Percentiles rank a stretch among this genome's conserved stretches.
Conservation (phyloP, 1,140 invertebrate genomes). For the Zaprionus nigranus region DNA sequence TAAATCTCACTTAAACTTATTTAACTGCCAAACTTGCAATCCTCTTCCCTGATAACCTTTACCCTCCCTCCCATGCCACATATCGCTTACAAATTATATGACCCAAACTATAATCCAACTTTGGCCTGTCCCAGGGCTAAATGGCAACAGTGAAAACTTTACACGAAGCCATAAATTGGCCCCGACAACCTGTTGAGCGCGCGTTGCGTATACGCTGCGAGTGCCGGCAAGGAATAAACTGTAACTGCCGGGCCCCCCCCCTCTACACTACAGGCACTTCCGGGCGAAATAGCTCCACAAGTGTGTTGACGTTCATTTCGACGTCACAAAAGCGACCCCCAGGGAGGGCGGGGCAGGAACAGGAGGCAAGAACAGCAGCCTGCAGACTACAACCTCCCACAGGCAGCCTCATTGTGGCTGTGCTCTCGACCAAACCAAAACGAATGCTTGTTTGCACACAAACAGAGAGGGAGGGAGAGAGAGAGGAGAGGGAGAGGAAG, state of each 20-base stretch:
- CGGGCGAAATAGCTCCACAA: slow-evolving; percentile 60
- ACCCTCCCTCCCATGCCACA: background rate
- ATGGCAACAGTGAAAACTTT: background rate
- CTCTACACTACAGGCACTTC: background rate
- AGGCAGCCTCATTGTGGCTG: slow-evolving; percentile 5
- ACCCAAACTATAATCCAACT: background rate
- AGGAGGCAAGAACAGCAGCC: background rate
- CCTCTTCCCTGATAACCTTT: background rate
- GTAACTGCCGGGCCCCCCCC: slow-evolving; percentile 11
- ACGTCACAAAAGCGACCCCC: slow-evolving; percentile 15
- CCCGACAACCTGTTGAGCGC: slow-evolving; percentile 64
- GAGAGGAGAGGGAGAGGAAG: slow-evolving; percentile 21
- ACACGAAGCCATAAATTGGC: slow-evolving; percentile 56
- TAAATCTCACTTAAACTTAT: background rate
- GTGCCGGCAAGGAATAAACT: slow-evolving; percentile 39
- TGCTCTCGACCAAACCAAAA: slow-evolving; percentile 31
- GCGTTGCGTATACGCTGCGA: slow-evolving; percentile 65
- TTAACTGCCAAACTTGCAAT: background rate
- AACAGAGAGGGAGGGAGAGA: slow-evolving; percentile 15
- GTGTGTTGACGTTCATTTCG: slow-evolving; percentile 60
- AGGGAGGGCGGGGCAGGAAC: too few species aligned
- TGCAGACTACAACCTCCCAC: background rate
- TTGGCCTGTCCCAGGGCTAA: background rate
- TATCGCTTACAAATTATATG: slow-evolving; percentile 4
- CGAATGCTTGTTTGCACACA: slow-evolving; percentile 56